Evolutionary conservation across 2,888 invertebrate species (phyloP).

Genomic region (Trisateles emortualis): DNA sequence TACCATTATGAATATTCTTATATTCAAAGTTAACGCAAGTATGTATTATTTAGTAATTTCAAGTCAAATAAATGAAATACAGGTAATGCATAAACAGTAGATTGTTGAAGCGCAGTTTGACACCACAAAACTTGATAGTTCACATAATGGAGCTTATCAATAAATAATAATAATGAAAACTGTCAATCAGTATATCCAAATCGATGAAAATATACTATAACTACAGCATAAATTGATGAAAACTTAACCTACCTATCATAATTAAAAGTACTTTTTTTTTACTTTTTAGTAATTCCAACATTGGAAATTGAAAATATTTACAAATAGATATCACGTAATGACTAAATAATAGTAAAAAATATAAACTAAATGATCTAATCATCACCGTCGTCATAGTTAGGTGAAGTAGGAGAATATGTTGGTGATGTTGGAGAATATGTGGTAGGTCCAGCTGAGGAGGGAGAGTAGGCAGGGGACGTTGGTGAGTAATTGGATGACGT

Average conservation of each 20-base stretch:
- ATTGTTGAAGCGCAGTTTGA: not conserved
- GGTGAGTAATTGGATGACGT: slow-evolving; percentile 93
- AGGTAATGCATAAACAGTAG: not conserved
- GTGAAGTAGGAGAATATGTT: slow-evolving; percentile 88
- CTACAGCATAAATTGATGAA: slow-evolving; percentile 13
- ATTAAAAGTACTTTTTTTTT: slow-evolving; percentile 19
- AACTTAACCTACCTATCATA: slow-evolving; percentile 25
- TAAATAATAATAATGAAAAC: slow-evolving; percentile 1
- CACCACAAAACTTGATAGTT: not conserved
- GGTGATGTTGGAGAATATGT: slow-evolving; percentile 80
- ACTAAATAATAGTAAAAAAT: slow-evolving; percentile 19
- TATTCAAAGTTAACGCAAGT: slow-evolving; percentile 22
- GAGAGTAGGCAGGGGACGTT: slow-evolving; percentile 92
- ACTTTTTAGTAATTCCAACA: slow-evolving; percentile 13
- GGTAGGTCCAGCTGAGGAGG: slow-evolving; percentile 89
- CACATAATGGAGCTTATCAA: not conserved
- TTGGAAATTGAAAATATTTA: slow-evolving; percentile 34
- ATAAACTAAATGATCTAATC: slow-evolving; percentile 59
- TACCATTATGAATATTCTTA: slow-evolving; percentile 15
- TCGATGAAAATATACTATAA: not conserved
- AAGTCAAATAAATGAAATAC: slow-evolving; percentile 13
- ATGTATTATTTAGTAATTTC: slow-evolving; percentile 16
- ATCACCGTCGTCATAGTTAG: slow-evolving; percentile 87
- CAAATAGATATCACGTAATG: slow-evolving; percentile 25
- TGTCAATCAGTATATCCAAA: not conserved